These are phyloP conservation scores for Cyprinodon diabolis DNA, from an alignment of 2,797 vertebrate genomes.

Conservation along the genomic window DNA sequence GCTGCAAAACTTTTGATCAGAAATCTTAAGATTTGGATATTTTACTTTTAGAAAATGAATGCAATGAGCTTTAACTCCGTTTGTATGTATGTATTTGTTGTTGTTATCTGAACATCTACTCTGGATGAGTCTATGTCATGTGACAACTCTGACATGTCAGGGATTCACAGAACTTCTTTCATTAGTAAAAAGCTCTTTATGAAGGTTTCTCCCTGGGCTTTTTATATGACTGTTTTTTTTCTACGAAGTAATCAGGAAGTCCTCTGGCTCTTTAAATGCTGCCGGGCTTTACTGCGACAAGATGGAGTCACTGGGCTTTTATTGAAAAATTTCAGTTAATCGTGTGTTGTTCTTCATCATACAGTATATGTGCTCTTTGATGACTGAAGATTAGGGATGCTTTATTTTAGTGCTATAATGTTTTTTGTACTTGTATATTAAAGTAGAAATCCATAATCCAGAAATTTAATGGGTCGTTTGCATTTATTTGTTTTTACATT, in stretches of 20 bases:
- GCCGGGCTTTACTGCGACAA: not conserved
- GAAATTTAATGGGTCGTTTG: no score
- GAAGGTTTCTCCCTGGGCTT: not conserved
- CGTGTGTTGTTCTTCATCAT: no score
- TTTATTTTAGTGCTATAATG: no score
- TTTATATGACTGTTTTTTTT: not conserved
- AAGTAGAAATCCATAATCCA: no score
- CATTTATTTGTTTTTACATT: no score
- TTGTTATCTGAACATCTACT: not conserved
- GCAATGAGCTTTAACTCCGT: not conserved
- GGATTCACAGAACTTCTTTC: not conserved
- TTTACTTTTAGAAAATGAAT: not conserved
- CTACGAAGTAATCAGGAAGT: slow-evolving; percentile 3
- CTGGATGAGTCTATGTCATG: slow-evolving; percentile 6
- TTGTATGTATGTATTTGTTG: not conserved
- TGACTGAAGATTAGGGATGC: no score
- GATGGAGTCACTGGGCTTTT: not conserved
- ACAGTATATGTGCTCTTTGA: no score
- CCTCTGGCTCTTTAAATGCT: not conserved
- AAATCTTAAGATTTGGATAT: not conserved
- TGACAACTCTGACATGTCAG: not conserved
- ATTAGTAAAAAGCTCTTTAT: slow-evolving; percentile 4
- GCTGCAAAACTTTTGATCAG: not conserved
- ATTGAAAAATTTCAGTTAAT: not conserved
- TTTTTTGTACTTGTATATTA: no score